phyloP scores from a whole-genome alignment of 2,888 invertebrate species.

The Thereva unica region DNA sequence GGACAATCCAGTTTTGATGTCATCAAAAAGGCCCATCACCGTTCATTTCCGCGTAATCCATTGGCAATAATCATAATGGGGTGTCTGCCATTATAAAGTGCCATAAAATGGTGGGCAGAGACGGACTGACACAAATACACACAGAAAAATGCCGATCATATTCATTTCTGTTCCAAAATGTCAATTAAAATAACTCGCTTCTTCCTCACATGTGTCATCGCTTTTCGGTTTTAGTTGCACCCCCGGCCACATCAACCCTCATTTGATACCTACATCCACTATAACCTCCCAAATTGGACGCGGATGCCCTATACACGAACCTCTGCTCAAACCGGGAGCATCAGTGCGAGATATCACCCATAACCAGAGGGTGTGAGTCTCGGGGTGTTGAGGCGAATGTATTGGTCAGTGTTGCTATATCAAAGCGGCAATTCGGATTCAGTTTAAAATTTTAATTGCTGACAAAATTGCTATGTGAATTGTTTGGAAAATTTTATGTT shows the following conservation, averaged over 20 bases:
- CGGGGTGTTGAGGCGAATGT: background rate
- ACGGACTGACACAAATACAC: background rate
- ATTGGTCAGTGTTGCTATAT: constrained; percentile 30
- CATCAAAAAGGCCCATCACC: constrained; percentile 30
- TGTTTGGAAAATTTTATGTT: constrained; percentile 31
- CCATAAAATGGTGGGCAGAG: background rate
- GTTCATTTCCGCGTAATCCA: constrained; percentile 7
- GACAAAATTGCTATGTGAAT: constrained; percentile 39
- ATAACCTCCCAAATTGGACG: constrained; percentile 15
- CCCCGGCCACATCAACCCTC: background rate
- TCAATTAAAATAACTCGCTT: constrained; percentile 35
- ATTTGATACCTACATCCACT: too few relatives aligned
- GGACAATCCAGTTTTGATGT: constrained; percentile 35
- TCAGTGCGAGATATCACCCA: background rate
- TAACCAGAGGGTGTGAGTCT: too few relatives aligned
- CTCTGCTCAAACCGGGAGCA: background rate
- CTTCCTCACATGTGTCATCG: constrained; percentile 32
- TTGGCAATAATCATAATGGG: constrained; percentile 32
- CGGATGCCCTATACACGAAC: background rate
- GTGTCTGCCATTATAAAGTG: constrained; percentile 17
- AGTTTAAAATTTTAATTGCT: constrained; percentile 41
- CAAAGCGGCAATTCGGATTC: constrained; percentile 20
- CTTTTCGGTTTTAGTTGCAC: constrained; percentile 29
- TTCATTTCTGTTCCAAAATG: constrained; percentile 26
- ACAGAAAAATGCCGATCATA: constrained; percentile 31